Conservation (phyloP, 1,140 invertebrate genomes). For the Myzus persicae region DNA sequence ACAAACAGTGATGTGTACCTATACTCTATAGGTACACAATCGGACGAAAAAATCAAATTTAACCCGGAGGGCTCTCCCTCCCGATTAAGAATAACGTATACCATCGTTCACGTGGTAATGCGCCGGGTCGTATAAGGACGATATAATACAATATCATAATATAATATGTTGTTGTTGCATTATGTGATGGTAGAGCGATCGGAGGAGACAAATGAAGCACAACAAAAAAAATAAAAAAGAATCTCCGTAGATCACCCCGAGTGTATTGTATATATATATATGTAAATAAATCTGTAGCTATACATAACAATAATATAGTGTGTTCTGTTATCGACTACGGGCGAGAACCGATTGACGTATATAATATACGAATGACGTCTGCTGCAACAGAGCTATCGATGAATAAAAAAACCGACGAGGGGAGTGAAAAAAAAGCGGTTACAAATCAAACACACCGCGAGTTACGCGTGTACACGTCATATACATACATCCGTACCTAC, state of each 20-base stretch:
- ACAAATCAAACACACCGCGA: slow-evolving; percentile 44
- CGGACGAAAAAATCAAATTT: slow-evolving; percentile 36
- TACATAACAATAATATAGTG: background rate
- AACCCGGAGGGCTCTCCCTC: background rate
- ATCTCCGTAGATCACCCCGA: background rate
- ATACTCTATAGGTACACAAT: background rate
- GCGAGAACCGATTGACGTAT: background rate
- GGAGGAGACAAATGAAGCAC: slow-evolving; percentile 23
- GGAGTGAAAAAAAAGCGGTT: background rate
- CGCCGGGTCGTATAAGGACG: background rate
- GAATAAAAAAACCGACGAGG: background rate
- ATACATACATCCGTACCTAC: background rate
- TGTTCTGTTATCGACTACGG: background rate
- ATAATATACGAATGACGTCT: background rate
- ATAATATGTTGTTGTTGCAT: background rate
- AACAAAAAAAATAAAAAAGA: background rate
- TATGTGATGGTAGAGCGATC: background rate
- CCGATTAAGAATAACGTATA: slow-evolving; percentile 26
- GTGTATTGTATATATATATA: background rate
- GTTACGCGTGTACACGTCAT: background rate
- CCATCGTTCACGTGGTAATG: background rate
- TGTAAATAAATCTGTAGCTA: background rate
- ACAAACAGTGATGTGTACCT: background rate
- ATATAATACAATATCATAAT: background rate
- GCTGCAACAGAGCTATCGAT: background rate